Percentiles rank a stretch among this genome's conserved stretches.
These are phyloP conservation scores for Bryconaethiops microstoma DNA, from an alignment of 2,797 vertebrate genomes.

Conservation along the genomic window DNA sequence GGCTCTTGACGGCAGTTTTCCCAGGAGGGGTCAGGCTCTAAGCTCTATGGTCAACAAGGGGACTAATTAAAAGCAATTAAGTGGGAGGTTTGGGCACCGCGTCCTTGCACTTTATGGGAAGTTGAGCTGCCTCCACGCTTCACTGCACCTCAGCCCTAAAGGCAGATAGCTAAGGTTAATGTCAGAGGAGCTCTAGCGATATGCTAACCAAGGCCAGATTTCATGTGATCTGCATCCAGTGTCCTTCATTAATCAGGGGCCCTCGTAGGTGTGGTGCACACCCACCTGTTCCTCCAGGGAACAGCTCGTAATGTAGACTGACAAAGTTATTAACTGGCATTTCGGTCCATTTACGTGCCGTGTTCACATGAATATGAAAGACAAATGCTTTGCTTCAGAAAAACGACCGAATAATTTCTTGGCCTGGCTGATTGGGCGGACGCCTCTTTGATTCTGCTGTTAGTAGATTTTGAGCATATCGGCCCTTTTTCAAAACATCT, in stretches of 20 bases:
- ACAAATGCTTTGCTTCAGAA: neutral
- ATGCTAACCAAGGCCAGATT: constrained; percentile 36
- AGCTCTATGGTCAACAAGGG: constrained; percentile 45
- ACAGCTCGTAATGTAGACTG: neutral
- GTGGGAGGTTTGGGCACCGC: constrained; percentile 28
- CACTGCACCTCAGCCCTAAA: constrained; percentile 41
- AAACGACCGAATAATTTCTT: neutral
- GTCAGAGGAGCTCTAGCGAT: constrained; percentile 28
- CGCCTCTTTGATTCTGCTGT: neutral
- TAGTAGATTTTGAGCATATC: neutral
- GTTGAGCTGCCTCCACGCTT: constrained; percentile 40
- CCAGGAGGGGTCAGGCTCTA: constrained; percentile 27
- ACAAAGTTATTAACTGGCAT: constrained; percentile 20
- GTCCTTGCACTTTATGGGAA: constrained; percentile 57
- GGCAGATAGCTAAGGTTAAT: constrained; percentile 54
- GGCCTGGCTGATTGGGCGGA: neutral
- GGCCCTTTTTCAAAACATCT: constrained; percentile 13
- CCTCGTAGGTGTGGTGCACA: neutral
- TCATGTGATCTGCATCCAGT: constrained; percentile 27
- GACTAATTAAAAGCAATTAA: constrained; percentile 54
- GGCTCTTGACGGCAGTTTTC: constrained; percentile 10
- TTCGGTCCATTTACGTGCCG: neutral
- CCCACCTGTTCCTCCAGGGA: neutral
- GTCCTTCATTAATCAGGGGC: constrained; percentile 11
- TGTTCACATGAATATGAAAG: neutral